These are phyloP conservation scores for Xyliphius kryptos DNA, from an alignment of 2,113 vertebrate species.

Conservation along the genomic window DNA sequence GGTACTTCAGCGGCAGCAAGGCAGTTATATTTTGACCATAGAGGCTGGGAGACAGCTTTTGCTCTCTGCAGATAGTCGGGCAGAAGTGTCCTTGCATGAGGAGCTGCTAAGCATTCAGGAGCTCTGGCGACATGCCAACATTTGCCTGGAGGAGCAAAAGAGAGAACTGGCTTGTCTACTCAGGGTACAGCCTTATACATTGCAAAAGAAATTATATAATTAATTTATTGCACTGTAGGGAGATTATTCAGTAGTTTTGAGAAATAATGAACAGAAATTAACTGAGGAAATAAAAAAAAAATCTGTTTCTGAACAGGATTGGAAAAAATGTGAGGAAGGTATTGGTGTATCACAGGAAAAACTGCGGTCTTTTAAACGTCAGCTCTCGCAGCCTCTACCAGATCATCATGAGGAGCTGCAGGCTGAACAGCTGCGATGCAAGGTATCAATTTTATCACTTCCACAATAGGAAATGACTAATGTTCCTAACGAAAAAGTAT, in stretches of 20 bases:
- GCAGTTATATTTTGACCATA: constrained; percentile 92
- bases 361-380: constrained; percentile 81
- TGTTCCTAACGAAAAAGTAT: too few species aligned
- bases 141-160: constrained; percentile 76
- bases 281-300: too few species aligned
- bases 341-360: constrained; percentile 87
- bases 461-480: neutral
- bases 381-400: constrained; percentile 80
- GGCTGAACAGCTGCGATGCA: constrained; percentile 83
- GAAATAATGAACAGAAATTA: too few species aligned
- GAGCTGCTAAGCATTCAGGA: constrained; percentile 87
- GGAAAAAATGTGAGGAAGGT: constrained; percentile 85
- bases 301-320: too few species aligned
- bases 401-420: constrained; percentile 88
- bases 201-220: constrained; percentile 2
- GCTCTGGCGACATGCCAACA: constrained; percentile 74
- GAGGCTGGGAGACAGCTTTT: constrained; percentile 88
- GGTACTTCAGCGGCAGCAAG: constrained; percentile 85
- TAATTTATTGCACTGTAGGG: neutral
- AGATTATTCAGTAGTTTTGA: neutral
- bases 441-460: constrained; percentile 57
- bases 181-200: constrained; percentile 57
- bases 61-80: constrained; percentile 76
- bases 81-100: constrained; percentile 73
- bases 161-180: constrained; percentile 74